Conservation (phyloP, 2,797 vertebrate species). For the Paguma larvata region DNA sequence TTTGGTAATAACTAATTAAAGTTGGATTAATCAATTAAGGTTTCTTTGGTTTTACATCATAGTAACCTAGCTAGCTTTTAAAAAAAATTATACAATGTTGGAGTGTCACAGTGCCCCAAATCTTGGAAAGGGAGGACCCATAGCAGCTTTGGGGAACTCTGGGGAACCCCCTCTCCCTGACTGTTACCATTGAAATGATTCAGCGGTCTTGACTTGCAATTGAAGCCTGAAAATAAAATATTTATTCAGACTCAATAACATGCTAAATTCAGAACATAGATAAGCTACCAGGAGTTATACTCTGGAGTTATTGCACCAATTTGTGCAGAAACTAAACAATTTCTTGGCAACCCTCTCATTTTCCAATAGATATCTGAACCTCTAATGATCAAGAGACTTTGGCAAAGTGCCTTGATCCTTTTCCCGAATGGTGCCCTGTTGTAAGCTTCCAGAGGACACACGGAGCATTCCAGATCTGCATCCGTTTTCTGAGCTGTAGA, state of each 20-base stretch:
- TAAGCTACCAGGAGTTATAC: neutral
- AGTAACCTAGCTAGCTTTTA: neutral
- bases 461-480: neutral
- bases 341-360: conserved; percentile 12
- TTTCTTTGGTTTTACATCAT: neutral
- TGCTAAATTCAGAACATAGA: neutral
- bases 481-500: neutral
- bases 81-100: neutral
- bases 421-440: neutral
- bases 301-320: neutral
- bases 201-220: neutral
- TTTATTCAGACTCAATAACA: neutral
- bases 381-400: neutral
- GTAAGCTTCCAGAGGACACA: neutral
- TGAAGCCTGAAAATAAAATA: conserved; percentile 26
- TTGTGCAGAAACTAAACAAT: conserved; percentile 48
- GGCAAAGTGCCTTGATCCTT: neutral
- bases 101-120: neutral
- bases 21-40: neutral
- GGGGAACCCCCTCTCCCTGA: neutral
- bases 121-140: neutral
- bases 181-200: neutral
- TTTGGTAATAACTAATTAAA: conserved; percentile 18
- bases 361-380: neutral
- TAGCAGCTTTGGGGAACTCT: neutral